Evolutionary conservation across 2,888 invertebrate genomes (phyloP), one percentile per base, ranked within the genome.

Genomic region (Rhimphoctona megacephalus): DNA sequence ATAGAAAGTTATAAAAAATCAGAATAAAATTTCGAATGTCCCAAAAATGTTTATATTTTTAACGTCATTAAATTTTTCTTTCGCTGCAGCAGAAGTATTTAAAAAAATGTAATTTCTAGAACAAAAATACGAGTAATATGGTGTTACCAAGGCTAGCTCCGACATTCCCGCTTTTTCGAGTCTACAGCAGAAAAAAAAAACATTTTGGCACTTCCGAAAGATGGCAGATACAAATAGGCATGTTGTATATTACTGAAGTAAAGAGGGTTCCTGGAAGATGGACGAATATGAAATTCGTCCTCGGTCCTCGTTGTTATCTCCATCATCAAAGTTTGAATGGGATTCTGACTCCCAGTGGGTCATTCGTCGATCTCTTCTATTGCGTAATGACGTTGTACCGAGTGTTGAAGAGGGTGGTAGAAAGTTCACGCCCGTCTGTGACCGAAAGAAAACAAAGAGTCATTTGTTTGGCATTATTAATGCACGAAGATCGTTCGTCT

Each of bases 311-410:
- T 72, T 33, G n/a, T n/a, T 49, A 64, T 78, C 78, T 36, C 78
- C 81, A 78, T 84, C 81, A 22, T 81, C 84, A 73, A 86, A 86
- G 84, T 84, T 86, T 74, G 77, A 78, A 84, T 81, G 81, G 69
- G 46, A 36, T 25, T 81, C 67, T n/a, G 84, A 61, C 72, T 86
- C 86, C 86, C 84, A 83, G 83, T 84, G 83, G 84, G 86, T 73
- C 67, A 78, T 78, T 61, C 84, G 76, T 78, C 52, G 86, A 86
- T 86, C 84, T 69, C 73, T 81, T 64, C 17, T 73, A 77, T 43
- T 39, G 30, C 43, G 67, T 11, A 52, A 78, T 14, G 84, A 39
- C 22, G 72, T 19, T 25, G 33, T 22, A 1, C 46, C 72, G 61
- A 25, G 7, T 19, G 49, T 67, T 49, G 77, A 66, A 30, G 64